Percentiles rank a stretch among this genome's conserved stretches.
phyloP scores from a whole-genome alignment of 2,113 vertebrate species.

The Murina feae region DNA sequence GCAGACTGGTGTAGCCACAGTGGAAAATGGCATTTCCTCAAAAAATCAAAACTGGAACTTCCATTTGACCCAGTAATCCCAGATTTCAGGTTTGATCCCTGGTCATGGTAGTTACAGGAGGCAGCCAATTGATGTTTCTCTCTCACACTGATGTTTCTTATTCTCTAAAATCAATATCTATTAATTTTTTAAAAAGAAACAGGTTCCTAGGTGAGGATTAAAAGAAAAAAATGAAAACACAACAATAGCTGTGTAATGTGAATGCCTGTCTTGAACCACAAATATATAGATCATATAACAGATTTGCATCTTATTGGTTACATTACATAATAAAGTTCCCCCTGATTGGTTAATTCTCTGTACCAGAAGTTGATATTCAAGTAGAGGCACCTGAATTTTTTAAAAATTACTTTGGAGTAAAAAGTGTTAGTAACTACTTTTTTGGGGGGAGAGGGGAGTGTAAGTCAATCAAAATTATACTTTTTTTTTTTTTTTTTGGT shows the following conservation, averaged over 20 bases:
- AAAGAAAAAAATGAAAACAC: neutral
- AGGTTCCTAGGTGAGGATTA: neutral
- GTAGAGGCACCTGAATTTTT: neutral
- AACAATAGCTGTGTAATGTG: neutral
- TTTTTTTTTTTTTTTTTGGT: neutral
- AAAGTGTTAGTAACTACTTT: neutral
- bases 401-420: neutral
- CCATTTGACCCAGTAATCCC: no score
- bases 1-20: no score
- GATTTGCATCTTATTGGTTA: neutral
- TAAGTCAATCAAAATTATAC: neutral
- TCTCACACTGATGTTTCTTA: neutral
- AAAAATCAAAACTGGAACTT: no score
- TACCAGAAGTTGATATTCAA: neutral
- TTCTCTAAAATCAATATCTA: neutral
- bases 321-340: neutral
- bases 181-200: neutral
- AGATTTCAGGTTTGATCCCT: neutral
- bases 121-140: neutral
- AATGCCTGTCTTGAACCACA: neutral
- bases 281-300: neutral
- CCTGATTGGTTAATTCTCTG: neutral
- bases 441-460: neutral
- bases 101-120: neutral
- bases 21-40: no score